Evolutionary conservation across 2,888 invertebrate species (phyloP).

Genomic region (Lysandra bellargus): DNA sequence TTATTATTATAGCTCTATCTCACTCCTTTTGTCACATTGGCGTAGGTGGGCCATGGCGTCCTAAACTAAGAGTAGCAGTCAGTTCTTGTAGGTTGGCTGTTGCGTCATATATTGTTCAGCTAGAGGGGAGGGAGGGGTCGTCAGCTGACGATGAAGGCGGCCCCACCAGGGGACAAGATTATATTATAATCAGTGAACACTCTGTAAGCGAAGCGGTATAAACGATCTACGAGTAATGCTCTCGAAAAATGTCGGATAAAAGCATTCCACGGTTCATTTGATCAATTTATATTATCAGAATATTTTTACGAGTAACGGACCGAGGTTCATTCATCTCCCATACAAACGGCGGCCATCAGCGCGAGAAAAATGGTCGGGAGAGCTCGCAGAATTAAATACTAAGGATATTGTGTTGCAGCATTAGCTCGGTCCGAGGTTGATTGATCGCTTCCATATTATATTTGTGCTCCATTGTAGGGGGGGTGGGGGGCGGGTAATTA

Average conservation of each 20-base stretch:
- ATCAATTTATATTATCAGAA: background rate
- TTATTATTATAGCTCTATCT: too few species aligned
- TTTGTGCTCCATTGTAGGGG: background rate
- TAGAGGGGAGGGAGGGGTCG: background rate
- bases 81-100: background rate
- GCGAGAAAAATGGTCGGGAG: slow-evolving; percentile 3
- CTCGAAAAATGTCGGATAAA: background rate
- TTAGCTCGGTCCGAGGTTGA: slow-evolving; percentile 7
- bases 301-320: background rate
- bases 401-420: slow-evolving; percentile 14
- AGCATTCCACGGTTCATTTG: background rate
- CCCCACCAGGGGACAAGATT: background rate
- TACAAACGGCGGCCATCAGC: background rate
- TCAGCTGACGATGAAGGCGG: background rate
- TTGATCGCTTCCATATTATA: slow-evolving; percentile 19
- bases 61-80: background rate
- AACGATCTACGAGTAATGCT: background rate
- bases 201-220: background rate
- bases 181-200: background rate
- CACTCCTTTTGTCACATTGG: too few species aligned
- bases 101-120: background rate
- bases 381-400: slow-evolving; percentile 3
- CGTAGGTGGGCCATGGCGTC: too few species aligned
- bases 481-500: background rate
- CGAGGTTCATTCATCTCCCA: background rate